Percentiles rank a stretch among this genome's conserved stretches.
phyloP scores from a whole-genome alignment of 2,888 invertebrate species.

The Drosophila testacea region DNA sequence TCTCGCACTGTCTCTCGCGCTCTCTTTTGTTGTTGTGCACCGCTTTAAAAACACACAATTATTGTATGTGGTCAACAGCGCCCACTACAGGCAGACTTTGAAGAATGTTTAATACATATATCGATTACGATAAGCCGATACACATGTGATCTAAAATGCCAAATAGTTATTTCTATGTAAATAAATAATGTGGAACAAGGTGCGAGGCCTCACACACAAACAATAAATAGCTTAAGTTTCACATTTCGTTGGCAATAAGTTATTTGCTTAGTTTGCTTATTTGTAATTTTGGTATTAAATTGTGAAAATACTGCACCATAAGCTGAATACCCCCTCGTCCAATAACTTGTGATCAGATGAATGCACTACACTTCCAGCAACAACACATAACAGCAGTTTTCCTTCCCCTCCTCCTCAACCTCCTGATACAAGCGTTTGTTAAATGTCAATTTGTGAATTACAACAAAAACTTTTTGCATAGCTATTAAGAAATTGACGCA shows the following conservation, averaged over 20 bases:
- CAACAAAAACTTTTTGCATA: conserved; percentile 27
- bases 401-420: background rate
- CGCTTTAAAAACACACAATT: conserved; percentile 30
- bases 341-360: conserved; percentile 6
- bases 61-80: conserved; percentile 17
- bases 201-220: background rate
- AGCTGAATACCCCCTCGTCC: background rate
- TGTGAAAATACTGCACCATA: background rate
- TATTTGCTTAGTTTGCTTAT: conserved; percentile 3
- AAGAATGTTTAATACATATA: conserved; percentile 16
- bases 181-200: conserved; percentile 19
- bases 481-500: conserved; percentile 9
- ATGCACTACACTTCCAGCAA: conserved; percentile 2
- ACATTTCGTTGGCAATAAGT: conserved; percentile 11
- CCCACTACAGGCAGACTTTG: background rate
- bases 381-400: background rate
- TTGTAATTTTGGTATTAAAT: background rate
- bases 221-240: conserved; percentile 6
- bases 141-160: conserved; percentile 5
- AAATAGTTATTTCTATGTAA: background rate
- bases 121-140: conserved; percentile 37
- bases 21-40: conserved; percentile 4
- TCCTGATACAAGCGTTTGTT: background rate
- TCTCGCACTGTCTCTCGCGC: background rate
- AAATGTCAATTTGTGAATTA: conserved; percentile 4